phyloP scores from a whole-genome alignment of 1,140 invertebrate species.

The Eriosoma lanigerum region DNA sequence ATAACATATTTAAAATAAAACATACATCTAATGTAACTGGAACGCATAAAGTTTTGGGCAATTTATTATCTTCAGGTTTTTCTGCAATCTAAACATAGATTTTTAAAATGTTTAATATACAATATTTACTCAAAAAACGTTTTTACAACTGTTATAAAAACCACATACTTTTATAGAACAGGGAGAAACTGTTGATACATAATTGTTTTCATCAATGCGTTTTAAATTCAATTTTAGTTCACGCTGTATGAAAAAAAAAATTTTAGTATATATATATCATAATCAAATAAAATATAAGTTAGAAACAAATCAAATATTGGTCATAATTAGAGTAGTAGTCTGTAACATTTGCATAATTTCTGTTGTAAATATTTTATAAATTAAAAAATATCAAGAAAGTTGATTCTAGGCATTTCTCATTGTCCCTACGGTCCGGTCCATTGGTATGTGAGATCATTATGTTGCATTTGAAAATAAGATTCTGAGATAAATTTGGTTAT shows the following conservation, averaged over 20 bases:
- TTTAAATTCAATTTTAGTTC: not conserved
- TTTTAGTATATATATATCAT: not conserved
- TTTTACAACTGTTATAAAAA: not conserved
- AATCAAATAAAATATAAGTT: too few species aligned
- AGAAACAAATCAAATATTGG: too few species aligned
- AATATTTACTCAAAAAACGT: not conserved
- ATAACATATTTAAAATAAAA: not conserved
- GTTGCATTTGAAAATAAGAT: too few species aligned
- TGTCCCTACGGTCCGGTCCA: too few species aligned
- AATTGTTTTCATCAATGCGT: not conserved
- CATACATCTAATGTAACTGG: not conserved
- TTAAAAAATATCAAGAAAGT: too few species aligned
- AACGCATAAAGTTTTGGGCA: not conserved
- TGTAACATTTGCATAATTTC: too few species aligned
- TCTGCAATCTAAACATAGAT: not conserved
- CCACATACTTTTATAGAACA: not conserved
- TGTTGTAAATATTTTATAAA: too few species aligned
- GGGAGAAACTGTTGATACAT: not conserved
- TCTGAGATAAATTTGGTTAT: too few species aligned
- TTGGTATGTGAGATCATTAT: too few species aligned
- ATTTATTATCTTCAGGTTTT: not conserved
- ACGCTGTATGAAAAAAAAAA: not conserved
- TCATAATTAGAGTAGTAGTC: too few species aligned
- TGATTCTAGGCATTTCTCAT: too few species aligned
- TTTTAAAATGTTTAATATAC: not conserved